These are phyloP conservation scores for Monoplex corrugatus DNA, from an alignment of 2,888 invertebrate genomes.

Conservation along the genomic window DNA sequence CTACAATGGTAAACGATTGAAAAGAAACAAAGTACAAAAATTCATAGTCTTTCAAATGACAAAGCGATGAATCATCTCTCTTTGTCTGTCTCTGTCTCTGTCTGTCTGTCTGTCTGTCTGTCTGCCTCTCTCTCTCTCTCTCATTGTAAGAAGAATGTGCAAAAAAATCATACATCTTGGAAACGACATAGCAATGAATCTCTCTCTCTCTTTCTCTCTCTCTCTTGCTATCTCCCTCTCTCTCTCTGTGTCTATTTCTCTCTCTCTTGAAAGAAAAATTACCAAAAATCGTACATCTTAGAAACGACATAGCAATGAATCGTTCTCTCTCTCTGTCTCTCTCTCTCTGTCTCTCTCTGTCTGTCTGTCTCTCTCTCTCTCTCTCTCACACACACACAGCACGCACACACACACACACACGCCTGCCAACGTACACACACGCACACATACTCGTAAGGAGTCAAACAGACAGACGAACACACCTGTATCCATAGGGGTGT, in stretches of 20 bases:
- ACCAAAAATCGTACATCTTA: too few relatives aligned
- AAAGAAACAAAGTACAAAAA: too few relatives aligned
- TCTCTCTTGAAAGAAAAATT: too few relatives aligned
- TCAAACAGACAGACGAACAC: too few relatives aligned
- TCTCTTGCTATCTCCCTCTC: neutral
- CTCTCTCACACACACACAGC: neutral
- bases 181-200: too few relatives aligned
- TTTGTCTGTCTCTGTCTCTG: neutral
- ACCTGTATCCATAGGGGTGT: conserved; percentile 47
- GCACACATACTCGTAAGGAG: neutral
- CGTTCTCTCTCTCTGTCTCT: neutral
- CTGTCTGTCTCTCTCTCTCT: conserved; percentile 5
- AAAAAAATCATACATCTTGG: too few relatives aligned
- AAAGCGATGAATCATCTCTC: too few relatives aligned
- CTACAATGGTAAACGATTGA: too few relatives aligned
- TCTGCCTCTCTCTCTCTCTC: neutral
- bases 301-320: too few relatives aligned
- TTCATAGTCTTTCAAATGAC: too few relatives aligned
- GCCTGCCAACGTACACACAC: neutral
- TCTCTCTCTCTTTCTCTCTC: neutral
- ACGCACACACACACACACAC: neutral
- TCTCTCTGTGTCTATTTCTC: neutral
- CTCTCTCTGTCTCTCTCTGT: neutral
- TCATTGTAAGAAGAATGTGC: neutral
- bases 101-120: neutral